A percentile compares a stretch with the other conserved stretches of the same genome.
These are phyloP conservation scores for Anguilla rostrata DNA, from an alignment of 2,113 vertebrate genomes.

Conservation along the genomic window DNA sequence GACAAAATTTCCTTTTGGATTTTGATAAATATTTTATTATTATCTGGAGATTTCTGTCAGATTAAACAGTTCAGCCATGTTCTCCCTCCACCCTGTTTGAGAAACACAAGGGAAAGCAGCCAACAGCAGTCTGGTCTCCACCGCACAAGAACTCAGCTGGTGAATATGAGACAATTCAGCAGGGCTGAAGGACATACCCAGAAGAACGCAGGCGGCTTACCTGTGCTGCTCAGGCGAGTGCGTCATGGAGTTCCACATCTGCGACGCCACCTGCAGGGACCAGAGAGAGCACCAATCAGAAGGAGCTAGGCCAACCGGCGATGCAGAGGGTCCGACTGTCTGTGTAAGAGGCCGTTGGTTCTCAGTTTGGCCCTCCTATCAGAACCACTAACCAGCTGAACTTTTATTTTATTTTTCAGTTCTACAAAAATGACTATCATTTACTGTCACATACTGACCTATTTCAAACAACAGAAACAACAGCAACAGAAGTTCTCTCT, in stretches of 20 bases:
- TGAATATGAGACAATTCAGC: neutral
- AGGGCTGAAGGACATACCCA: neutral
- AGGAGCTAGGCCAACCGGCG: neutral
- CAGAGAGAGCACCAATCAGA: neutral
- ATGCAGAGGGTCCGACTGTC: too few relatives aligned
- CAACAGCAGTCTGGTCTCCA: neutral
- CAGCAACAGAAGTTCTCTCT: too few relatives aligned
- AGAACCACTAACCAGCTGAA: too few relatives aligned
- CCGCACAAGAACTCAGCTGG: neutral
- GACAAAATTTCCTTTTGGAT: too few relatives aligned
- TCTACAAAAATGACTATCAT: too few relatives aligned
- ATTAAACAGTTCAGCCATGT: neutral
- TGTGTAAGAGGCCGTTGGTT: too few relatives aligned
- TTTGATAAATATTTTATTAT: neutral
- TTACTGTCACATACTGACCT: too few relatives aligned
- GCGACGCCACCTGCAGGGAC: slow-evolving; percentile 67
- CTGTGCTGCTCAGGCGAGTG: slow-evolving; percentile 82
- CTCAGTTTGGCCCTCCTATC: too few relatives aligned
- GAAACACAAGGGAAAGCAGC: too few relatives aligned
- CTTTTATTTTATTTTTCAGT: too few relatives aligned
- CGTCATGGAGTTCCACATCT: slow-evolving; percentile 78
- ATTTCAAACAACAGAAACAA: too few relatives aligned
- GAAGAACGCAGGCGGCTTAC: slow-evolving; percentile 54
- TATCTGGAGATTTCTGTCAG: neutral
- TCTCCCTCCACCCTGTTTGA: too few relatives aligned